Evolutionary conservation across 2,797 vertebrate genomes (phyloP).

Genomic region (Alauda arvensis): DNA sequence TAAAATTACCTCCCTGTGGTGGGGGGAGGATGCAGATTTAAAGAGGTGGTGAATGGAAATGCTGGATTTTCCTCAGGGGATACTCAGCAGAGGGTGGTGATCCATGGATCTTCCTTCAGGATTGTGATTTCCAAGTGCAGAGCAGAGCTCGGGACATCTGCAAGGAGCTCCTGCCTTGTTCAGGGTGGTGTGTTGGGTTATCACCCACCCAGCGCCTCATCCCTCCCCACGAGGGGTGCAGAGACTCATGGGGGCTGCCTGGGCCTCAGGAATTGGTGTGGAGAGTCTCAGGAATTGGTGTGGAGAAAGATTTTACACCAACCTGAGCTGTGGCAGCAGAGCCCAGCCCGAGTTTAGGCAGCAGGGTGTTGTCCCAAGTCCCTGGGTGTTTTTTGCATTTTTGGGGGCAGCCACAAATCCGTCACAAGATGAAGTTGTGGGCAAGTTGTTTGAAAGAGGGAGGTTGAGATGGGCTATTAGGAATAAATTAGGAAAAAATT

Average conservation of each 20-base stretch:
- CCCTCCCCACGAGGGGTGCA: fast-evolving
- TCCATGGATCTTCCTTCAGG: background rate
- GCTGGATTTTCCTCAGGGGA: background rate
- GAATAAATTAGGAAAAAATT: background rate
- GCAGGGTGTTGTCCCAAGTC: background rate
- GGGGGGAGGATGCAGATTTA: conserved; percentile 1
- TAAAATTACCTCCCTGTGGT: background rate
- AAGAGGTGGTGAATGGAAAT: background rate
- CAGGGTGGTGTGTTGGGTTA: background rate
- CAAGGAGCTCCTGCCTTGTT: background rate
- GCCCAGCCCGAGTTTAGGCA: background rate
- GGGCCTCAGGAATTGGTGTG: background rate
- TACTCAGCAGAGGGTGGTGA: background rate
- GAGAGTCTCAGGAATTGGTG: background rate
- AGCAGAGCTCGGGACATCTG: background rate
- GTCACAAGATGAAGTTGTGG: background rate
- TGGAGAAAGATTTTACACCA: background rate
- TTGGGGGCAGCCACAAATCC: background rate
- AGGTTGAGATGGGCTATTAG: too few species aligned
- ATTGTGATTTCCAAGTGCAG: background rate
- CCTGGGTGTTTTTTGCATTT: background rate
- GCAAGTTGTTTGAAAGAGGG: background rate
- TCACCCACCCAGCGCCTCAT: background rate
- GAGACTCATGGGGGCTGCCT: too few species aligned
- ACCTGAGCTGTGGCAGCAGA: background rate